Evolutionary conservation across 2,888 invertebrate genomes (phyloP).

Genomic region (Archips xylosteana): DNA sequence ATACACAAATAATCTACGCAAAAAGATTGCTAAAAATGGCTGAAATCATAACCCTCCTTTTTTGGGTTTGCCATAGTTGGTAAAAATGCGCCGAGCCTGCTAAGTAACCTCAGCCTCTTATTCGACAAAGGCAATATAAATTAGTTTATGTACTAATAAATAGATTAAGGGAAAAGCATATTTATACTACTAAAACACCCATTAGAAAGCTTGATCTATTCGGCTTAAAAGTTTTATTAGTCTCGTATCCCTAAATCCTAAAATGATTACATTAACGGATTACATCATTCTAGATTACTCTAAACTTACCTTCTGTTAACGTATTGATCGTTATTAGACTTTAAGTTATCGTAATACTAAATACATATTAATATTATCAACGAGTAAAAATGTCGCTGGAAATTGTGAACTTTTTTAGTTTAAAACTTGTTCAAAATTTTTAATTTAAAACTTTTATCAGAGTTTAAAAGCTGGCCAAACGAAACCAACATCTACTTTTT

Average conservation of each 20-base stretch:
- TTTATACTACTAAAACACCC: neutral
- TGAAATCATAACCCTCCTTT: too few species aligned
- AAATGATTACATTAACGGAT: conserved; percentile 26
- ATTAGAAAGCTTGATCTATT: neutral
- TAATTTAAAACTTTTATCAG: conserved; percentile 10
- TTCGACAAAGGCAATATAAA: too few species aligned
- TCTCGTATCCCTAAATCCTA: neutral
- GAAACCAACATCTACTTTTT: conserved; percentile 7
- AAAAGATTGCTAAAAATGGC: too few species aligned
- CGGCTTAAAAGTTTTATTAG: conserved; percentile 5
- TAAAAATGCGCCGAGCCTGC: too few species aligned
- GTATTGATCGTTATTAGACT: neutral
- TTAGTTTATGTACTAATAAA: too few species aligned
- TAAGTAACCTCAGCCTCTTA: too few species aligned
- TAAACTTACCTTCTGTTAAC: neutral
- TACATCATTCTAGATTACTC: conserved; percentile 6
- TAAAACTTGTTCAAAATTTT: neutral
- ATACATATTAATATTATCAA: neutral
- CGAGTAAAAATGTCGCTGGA: neutral
- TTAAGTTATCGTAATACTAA: too few species aligned
- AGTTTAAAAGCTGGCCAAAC: conserved; percentile 13
- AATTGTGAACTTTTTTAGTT: conserved; percentile 6
- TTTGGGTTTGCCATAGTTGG: too few species aligned
- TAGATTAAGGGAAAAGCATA: neutral
- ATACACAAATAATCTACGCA: too few species aligned